Conservation (phyloP, 1,140 invertebrate species). For the Drosophila suzukii region DNA sequence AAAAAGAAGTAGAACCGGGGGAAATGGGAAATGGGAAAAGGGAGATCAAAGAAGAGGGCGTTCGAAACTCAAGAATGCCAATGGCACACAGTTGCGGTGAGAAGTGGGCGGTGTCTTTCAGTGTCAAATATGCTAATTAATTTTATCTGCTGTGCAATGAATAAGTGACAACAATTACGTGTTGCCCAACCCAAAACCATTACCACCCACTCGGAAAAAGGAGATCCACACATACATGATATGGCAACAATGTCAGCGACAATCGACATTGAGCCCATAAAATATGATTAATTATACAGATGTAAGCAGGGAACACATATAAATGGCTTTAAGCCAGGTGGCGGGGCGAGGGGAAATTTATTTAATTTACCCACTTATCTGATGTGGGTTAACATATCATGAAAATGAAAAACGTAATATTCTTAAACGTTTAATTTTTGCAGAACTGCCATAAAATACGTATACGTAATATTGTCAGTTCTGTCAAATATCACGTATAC, state of each 20-base stretch:
- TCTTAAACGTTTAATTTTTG: not conserved
- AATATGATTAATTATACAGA: conserved; percentile 70
- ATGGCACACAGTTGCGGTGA: not conserved
- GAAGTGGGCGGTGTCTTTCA: conserved; percentile 7
- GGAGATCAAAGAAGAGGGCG: conserved; percentile 2
- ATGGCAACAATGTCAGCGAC: conserved; percentile 30
- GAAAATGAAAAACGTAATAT: not conserved
- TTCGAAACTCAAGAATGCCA: conserved; percentile 2
- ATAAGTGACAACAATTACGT: conserved; percentile 43
- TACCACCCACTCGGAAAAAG: not conserved
- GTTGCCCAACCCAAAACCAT: not conserved
- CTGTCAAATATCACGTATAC: not conserved
- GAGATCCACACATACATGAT: conserved; percentile 11
- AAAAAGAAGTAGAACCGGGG: not conserved
- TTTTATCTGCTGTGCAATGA: conserved; percentile 41
- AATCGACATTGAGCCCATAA: conserved; percentile 52
- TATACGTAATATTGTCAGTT: not conserved
- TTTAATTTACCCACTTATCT: not conserved
- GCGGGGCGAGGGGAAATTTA: not conserved
- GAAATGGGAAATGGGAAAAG: not conserved
- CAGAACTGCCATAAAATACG: not conserved
- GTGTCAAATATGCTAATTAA: conserved; percentile 42
- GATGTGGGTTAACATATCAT: not conserved
- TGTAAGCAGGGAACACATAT: conserved; percentile 25
- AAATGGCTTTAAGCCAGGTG: conserved; percentile 9